phyloP scores from a whole-genome alignment of 2,888 invertebrate species.

The Folsomia candida region DNA sequence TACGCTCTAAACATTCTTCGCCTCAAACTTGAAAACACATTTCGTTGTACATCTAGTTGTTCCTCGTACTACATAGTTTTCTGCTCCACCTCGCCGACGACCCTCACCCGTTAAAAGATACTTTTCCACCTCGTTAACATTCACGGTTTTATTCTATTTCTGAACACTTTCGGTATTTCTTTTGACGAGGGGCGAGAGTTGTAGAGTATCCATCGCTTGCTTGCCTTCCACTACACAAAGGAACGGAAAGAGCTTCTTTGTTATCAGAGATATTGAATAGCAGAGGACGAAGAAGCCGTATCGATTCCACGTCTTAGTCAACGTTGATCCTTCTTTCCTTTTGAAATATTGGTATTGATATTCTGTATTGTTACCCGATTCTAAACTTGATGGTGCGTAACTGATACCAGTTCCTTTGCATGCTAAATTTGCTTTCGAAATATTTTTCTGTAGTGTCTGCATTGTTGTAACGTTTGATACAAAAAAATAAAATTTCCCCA shows the following conservation, averaged over 20 bases:
- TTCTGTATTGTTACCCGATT: background rate
- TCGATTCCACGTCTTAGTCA: background rate
- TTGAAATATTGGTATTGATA: background rate
- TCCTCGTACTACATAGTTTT: background rate
- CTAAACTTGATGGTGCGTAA: background rate
- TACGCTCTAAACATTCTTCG: background rate
- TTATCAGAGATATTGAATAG: background rate
- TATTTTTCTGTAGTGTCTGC: too few species aligned
- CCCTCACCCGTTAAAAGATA: slow-evolving; percentile 4
- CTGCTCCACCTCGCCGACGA: background rate
- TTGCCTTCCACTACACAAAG: background rate
- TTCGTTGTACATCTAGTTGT: background rate
- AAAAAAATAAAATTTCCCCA: too few species aligned
- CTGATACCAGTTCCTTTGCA: background rate
- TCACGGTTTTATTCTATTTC: background rate
- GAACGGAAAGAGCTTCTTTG: background rate
- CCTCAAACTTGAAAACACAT: too few species aligned
- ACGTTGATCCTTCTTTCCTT: background rate
- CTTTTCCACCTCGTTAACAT: background rate
- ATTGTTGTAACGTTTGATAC: too few species aligned
- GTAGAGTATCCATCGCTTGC: background rate
- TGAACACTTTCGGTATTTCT: background rate
- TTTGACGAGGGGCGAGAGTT: background rate
- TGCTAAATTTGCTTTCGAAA: background rate
- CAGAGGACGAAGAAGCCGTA: background rate